Evolutionary conservation across 2,797 vertebrate genomes (phyloP), one percentile per base, ranked within the genome.

Genomic region (Tolypeutes matacus): DNA sequence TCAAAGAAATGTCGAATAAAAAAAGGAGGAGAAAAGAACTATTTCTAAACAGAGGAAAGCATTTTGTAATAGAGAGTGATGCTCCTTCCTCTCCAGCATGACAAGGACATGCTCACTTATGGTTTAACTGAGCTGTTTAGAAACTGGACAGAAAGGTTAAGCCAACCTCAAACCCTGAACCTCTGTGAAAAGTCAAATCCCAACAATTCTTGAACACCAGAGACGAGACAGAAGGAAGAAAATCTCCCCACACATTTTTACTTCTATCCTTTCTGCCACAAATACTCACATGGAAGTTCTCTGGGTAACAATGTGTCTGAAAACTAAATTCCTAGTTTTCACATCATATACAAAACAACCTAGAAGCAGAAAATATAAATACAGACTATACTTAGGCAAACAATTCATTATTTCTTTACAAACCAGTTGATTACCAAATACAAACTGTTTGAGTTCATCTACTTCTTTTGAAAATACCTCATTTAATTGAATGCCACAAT

Each of bases 1-100:
- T 97, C 73, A 93, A 92, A 94, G 80, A 89, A 86, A 93, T 82
- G 11, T n/a, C 83, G 17, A 88, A 49, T 73, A 56, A 94, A 93
- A 91, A 91, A 73, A 15, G 51, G 6, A 76, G 34, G 11, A 81
- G 62, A 7, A 75, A 91, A 87, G 25, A 89, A 36, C 31, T 21
- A 36, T 39, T 67, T 88, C 27, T 62, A 73, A 46, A 90, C 34
- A 86, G 86, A 95, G 14, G 51, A 88, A 91, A 91, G 39, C 15
- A 78, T 78, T 86, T 96, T 23, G n/a, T 56, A 82, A 64, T 1
- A n/a, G 34, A 73, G 31, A 93, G 84, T 10, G 84, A 53, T 36
- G 10, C 13, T 67, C 76, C 46, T 82, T 95, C 69, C n/a, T 60
- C 64, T 90, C 20, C 36, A 76, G 6, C 7, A 29, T 80, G 60